Evolutionary conservation across 2,888 invertebrate genomes (phyloP).

Genomic region (Yponomeuta cagnagella): DNA sequence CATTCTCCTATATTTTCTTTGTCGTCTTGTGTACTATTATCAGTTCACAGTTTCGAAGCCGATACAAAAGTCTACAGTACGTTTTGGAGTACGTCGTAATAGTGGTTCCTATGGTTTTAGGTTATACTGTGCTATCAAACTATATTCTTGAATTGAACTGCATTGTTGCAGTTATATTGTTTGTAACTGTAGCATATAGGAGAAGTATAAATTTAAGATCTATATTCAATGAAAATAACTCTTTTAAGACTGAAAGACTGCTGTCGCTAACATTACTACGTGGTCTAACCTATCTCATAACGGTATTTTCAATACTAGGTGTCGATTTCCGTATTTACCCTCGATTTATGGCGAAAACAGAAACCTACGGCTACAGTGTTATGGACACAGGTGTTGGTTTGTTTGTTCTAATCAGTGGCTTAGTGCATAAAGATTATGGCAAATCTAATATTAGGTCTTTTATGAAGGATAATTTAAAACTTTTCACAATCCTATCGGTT

Average conservation of each 20-base stretch:
- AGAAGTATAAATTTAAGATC: constrained; percentile 17
- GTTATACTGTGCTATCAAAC: constrained; percentile 69
- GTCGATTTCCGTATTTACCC: constrained; percentile 96
- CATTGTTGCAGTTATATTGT: neutral
- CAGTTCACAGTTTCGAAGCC: constrained; percentile 29
- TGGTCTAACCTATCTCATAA: constrained; percentile 82
- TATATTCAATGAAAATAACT: constrained; percentile 30
- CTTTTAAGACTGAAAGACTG: constrained; percentile 33
- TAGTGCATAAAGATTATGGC: constrained; percentile 75
- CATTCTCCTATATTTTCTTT: constrained; percentile 56
- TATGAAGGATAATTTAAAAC: constrained; percentile 34
- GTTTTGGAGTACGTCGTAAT: constrained; percentile 73
- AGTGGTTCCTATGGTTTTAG: constrained; percentile 71
- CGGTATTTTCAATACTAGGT: constrained; percentile 90
- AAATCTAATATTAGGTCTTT: constrained; percentile 37
- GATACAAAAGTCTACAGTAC: constrained; percentile 31
- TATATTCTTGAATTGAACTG: constrained; percentile 45
- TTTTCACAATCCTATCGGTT: constrained; percentile 52
- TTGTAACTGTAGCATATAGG: neutral
- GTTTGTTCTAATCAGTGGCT: constrained; percentile 87
- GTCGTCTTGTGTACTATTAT: constrained; percentile 52
- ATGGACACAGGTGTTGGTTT: constrained; percentile 98
- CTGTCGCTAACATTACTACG: constrained; percentile 80
- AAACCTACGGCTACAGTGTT: constrained; percentile 87
- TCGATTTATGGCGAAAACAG: constrained; percentile 89